Conservation (phyloP, 2,888 invertebrate genomes). For the Saturnia pavonia region DNA sequence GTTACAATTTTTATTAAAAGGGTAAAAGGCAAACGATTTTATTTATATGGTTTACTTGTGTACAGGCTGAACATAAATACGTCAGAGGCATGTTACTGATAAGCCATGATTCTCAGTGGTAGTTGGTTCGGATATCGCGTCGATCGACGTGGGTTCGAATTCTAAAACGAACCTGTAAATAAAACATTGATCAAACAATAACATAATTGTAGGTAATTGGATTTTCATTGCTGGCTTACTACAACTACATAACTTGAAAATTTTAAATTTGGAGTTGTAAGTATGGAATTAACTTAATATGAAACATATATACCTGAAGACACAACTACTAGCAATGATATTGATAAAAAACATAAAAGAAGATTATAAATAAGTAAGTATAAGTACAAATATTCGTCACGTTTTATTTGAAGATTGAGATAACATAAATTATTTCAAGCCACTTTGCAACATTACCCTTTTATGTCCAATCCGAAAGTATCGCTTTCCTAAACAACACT, state of each 20-base stretch:
- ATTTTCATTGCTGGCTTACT: too few species aligned
- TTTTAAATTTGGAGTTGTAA: too few species aligned
- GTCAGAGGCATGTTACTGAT: neutral
- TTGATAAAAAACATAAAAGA: neutral
- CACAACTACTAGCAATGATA: neutral
- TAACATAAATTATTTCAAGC: neutral
- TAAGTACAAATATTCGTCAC: neutral
- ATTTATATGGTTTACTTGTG: neutral
- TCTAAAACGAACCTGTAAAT: neutral
- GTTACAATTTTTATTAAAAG: slow-evolving; percentile 9
- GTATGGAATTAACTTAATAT: too few species aligned
- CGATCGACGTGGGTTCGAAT: neutral
- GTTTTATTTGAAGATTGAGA: neutral
- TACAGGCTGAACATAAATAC: neutral
- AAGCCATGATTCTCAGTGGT: neutral
- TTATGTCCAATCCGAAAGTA: slow-evolving; percentile 10
- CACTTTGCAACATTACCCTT: slow-evolving; percentile 8
- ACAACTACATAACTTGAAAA: too few species aligned
- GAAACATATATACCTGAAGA: too few species aligned
- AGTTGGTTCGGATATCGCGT: neutral
- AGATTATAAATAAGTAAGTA: neutral
- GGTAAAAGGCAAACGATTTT: neutral
- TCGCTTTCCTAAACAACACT: slow-evolving; percentile 25
- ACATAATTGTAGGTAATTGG: too few species aligned
- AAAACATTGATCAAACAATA: too few species aligned